These are phyloP conservation scores for Ptychochromis oligacanthus DNA, from an alignment of 2,113 vertebrate genomes.

Conservation along the genomic window DNA sequence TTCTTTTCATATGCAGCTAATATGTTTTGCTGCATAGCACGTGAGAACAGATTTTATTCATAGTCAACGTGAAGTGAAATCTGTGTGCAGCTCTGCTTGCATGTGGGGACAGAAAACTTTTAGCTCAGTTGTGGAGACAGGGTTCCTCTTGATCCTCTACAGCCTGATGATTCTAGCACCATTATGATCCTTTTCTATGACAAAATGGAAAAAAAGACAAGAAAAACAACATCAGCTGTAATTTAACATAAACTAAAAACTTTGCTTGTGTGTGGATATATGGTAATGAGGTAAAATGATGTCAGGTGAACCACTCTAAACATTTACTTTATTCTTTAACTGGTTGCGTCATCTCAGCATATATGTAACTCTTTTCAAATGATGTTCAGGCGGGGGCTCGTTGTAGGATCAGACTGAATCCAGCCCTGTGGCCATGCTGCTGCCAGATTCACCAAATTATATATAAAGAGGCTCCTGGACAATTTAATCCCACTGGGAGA, in stretches of 20 bases:
- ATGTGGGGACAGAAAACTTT: background rate
- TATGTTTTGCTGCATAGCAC: no score
- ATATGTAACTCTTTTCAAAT: slow-evolving; percentile 55
- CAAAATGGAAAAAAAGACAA: background rate
- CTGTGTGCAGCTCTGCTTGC: background rate
- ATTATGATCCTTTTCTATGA: background rate
- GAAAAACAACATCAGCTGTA: background rate
- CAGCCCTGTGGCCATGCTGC: slow-evolving; percentile 73
- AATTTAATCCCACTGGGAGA: slow-evolving; percentile 87
- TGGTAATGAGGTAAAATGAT: background rate
- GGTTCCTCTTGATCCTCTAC: background rate
- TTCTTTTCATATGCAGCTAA: background rate
- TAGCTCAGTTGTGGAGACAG: background rate
- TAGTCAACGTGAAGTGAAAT: background rate
- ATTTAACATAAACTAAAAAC: background rate
- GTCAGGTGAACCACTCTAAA: background rate
- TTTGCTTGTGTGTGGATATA: background rate
- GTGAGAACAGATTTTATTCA: background rate
- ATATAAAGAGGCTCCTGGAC: slow-evolving; percentile 84
- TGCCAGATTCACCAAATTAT: slow-evolving; percentile 83
- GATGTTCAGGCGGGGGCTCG: slow-evolving; percentile 17
- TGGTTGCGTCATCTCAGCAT: slow-evolving; percentile 72
- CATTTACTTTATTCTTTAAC: slow-evolving; percentile 23
- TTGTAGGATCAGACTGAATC: slow-evolving; percentile 30
- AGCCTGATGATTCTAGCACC: background rate